Base-by-base conservation (phyloP, 2,888 invertebrate species). In the Diabrotica balteata region DNA sequence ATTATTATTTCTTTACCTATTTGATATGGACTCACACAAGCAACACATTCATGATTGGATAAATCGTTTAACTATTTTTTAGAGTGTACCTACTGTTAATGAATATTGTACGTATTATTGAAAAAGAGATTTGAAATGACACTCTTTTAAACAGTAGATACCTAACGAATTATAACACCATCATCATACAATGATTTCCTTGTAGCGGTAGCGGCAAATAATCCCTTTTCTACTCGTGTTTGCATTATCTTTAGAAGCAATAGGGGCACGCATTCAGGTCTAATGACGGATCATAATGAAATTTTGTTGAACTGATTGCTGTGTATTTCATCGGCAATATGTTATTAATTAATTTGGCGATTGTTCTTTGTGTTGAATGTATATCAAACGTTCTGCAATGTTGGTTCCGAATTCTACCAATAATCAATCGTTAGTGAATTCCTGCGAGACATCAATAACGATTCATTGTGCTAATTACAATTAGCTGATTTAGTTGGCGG, bases 401-500 rank as follows among this genome's bases (percentile, higher is more conserved):
- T 76, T 78, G 78, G 74, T 73, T 75, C 74, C 73, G 74, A 76
- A 77, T 77, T 76, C 75, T 68, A 73, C 75, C 75, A 78, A 78
- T 78, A 79, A 78, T 78, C 78, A 78, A 75, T 76, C 75, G 77
- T 78, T 77, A 74, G 75, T 71, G 79, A 81, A 81, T 81, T 81
- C 81, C 81, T 81, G 77, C 78, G 80, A 80, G 80, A 80, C 81
- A 82, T 82, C 81, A 82, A 82, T 82, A 82, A 81, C 80, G 78
- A 76, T 75, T 74, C 79, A 80, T 80, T 80, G 81, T 81, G 76
- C 81, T 81, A 82, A 82, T 81, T 81, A 82, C 81, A 81, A 81
- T 82, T 78, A 80, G 81, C 80, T 82, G 82, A 82, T 83, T 83
- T 82, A 82, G 81, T 81, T 81, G 77, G 77, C 72, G 77, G 77